A percentile compares a stretch with the other conserved stretches of the same genome.
Evolutionary conservation across 2,888 invertebrate species (phyloP).

Genomic region (Lissonota sp.): DNA sequence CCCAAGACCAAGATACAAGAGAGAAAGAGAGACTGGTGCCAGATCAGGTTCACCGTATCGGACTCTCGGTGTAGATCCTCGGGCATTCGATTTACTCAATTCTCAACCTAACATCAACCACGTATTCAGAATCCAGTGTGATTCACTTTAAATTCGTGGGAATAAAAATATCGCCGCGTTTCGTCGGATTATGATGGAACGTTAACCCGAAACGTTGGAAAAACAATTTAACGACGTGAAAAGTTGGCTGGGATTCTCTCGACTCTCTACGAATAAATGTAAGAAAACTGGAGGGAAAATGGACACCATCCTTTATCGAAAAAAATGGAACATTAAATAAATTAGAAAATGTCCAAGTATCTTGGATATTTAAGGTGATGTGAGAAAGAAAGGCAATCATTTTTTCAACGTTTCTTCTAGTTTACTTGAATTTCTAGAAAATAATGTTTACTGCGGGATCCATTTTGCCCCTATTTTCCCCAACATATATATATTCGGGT

Average conservation of each 20-base stretch:
- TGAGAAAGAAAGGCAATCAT: too few species aligned
- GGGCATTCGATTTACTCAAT: constrained; percentile 36
- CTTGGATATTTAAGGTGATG: too few species aligned
- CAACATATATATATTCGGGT: too few species aligned
- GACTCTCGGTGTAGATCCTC: constrained; percentile 39
- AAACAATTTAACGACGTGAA: constrained; percentile 56
- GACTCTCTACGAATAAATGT: neutral
- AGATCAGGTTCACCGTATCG: constrained; percentile 58
- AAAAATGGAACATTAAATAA: too few species aligned
- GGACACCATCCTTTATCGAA: too few species aligned
- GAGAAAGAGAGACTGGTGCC: constrained; percentile 48
- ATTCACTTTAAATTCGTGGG: constrained; percentile 16
- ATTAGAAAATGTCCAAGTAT: too few species aligned
- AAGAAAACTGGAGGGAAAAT: too few species aligned
- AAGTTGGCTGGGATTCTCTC: constrained; percentile 54
- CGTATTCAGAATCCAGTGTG: neutral
- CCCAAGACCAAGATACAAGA: constrained; percentile 4
- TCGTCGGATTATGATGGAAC: constrained; percentile 21
- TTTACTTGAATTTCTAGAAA: too few species aligned
- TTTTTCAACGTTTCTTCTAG: too few species aligned
- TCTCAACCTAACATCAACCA: constrained; percentile 20
- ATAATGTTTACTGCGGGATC: too few species aligned
- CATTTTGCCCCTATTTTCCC: too few species aligned
- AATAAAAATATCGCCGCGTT: constrained; percentile 8
- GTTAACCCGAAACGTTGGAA: constrained; percentile 36